Percentiles rank a stretch among this genome's conserved stretches.
Conservation (phyloP, 2,888 invertebrate species). For the Drosophila prolongata region DNA sequence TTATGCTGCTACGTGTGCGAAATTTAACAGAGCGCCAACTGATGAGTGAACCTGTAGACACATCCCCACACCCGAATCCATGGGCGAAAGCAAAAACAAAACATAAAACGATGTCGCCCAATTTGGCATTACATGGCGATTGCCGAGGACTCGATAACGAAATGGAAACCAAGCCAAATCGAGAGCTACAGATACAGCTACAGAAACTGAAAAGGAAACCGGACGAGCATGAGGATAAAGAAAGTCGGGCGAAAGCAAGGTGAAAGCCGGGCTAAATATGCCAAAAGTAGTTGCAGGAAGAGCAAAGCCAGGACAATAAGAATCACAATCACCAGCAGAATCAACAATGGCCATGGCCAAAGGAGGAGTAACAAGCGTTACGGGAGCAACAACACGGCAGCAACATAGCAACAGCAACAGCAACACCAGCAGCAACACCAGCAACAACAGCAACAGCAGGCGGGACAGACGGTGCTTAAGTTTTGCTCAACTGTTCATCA, state of each 20-base stretch:
- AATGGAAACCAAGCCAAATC: conserved; percentile 56
- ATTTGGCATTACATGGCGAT: conserved; percentile 75
- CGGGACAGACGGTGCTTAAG: conserved; percentile 60
- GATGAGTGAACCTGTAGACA: conserved; percentile 72
- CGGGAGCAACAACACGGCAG: conserved; percentile 15
- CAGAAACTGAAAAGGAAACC: conserved; percentile 11
- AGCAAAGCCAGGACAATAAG: conserved; percentile 40
- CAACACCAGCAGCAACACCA: conserved; percentile 5
- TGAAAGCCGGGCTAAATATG: conserved; percentile 45
- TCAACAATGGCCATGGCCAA: conserved; percentile 31
- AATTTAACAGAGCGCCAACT: conserved; percentile 73
- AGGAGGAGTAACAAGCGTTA: conserved; percentile 24
- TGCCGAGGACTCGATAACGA: conserved; percentile 69
- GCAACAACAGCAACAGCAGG: conserved; percentile 23
- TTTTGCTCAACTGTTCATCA: conserved; percentile 77
- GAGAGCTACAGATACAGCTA: conserved; percentile 18
- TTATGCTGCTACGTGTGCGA: conserved; percentile 81
- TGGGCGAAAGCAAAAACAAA: conserved; percentile 29
- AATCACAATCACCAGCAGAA: conserved; percentile 45
- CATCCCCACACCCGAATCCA: conserved; percentile 27
- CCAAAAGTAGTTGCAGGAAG: conserved; percentile 49
- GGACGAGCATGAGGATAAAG: conserved; percentile 10
- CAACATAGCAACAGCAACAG: conserved; percentile 1
- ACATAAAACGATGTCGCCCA: conserved; percentile 71
- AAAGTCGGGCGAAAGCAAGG: conserved; percentile 35